These are phyloP conservation scores for Cossypha dichroa DNA, from an alignment of 2,797 vertebrate genomes.

Conservation along the genomic window DNA sequence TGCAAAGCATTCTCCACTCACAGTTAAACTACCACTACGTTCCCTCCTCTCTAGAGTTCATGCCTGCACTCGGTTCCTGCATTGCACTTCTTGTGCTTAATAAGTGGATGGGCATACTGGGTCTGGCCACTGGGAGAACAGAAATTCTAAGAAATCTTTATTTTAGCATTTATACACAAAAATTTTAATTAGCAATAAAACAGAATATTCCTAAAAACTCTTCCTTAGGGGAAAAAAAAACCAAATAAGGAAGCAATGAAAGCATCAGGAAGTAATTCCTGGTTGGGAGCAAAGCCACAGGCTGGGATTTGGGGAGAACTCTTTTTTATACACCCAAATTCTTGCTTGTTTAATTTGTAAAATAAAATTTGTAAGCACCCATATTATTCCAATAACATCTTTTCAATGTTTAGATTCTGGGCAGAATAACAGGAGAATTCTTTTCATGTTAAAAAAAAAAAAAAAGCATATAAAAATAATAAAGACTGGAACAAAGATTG, in stretches of 20 bases:
- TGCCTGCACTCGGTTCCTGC: neutral
- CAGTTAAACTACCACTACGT: neutral
- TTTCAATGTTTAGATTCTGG: neutral
- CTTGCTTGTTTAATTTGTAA: neutral
- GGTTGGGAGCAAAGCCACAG: neutral
- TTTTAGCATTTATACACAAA: neutral
- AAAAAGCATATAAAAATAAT: neutral
- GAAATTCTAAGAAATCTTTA: neutral
- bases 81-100: neutral
- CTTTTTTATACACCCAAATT: neutral
- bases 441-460: neutral
- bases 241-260: neutral
- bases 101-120: neutral
- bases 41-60: neutral
- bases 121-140: neutral
- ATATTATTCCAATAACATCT: neutral
- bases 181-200: neutral
- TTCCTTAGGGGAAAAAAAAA: neutral
- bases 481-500: neutral
- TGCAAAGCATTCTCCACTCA: neutral
- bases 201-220: neutral
- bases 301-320: neutral
- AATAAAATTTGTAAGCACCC: neutral
- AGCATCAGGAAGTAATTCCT: neutral
- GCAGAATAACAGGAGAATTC: neutral